Conservation (phyloP, 2,113 vertebrate genomes). For the Stegostoma tigrinum region DNA sequence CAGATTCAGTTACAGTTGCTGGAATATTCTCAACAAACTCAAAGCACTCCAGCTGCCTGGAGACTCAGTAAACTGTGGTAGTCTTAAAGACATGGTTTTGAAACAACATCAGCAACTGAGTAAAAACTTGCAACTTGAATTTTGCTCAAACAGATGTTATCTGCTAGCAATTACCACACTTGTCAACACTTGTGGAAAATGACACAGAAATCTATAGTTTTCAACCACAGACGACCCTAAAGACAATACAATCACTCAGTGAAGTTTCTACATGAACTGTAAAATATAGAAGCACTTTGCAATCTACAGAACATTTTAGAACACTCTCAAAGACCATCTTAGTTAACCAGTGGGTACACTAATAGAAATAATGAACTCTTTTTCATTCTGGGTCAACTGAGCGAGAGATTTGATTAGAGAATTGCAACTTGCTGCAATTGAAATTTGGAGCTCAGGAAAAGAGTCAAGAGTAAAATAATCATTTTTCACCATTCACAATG, state of each 20-base stretch:
- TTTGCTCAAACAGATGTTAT: slow-evolving; percentile 71
- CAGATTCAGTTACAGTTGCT: slow-evolving; percentile 77
- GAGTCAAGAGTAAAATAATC: neutral
- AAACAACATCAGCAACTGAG: slow-evolving; percentile 54
- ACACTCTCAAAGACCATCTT: neutral
- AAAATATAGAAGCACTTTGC: slow-evolving; percentile 27
- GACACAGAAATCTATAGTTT: slow-evolving; percentile 50
- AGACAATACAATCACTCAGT: slow-evolving; percentile 32
- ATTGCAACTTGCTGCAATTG: neutral
- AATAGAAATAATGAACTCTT: slow-evolving; percentile 11
- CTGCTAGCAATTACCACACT: slow-evolving; percentile 72
- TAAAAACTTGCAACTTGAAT: slow-evolving; percentile 55
- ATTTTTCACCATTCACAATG: neutral
- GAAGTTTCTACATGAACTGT: slow-evolving; percentile 32
- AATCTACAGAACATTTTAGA: slow-evolving; percentile 22
- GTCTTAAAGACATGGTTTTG: slow-evolving; percentile 52
- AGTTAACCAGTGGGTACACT: neutral
- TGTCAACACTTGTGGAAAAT: slow-evolving; percentile 63
- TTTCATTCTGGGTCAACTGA: neutral
- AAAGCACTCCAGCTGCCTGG: slow-evolving; percentile 56
- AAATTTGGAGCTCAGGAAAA: slow-evolving; percentile 7
- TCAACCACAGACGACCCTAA: slow-evolving; percentile 32
- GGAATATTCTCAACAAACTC: slow-evolving; percentile 61
- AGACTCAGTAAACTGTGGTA: slow-evolving; percentile 48
- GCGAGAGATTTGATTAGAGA: neutral